phyloP scores from a whole-genome alignment of 1,140 invertebrate species.

The Lepidostoma basale region DNA sequence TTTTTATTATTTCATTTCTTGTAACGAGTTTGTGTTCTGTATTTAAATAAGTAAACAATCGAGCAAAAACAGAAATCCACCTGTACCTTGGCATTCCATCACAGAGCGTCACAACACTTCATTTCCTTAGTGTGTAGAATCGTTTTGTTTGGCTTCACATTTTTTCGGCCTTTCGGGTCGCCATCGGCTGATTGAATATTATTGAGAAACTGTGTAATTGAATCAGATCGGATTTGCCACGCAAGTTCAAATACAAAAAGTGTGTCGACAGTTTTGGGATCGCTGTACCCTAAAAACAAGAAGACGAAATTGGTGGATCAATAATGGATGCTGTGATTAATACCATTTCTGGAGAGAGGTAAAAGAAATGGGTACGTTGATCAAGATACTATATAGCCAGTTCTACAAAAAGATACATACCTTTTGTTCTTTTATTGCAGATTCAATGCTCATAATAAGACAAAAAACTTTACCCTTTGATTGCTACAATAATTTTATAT shows the following conservation, averaged over 20 bases:
- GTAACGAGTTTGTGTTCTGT: neutral
- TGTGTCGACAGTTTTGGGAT: neutral
- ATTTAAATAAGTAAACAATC: neutral
- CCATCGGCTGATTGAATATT: neutral
- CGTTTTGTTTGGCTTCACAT: conserved; percentile 33
- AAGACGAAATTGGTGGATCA: neutral
- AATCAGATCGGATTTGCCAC: conserved; percentile 42
- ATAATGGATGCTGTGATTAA: conserved; percentile 18
- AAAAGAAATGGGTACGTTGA: no score
- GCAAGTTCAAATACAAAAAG: conserved; percentile 20
- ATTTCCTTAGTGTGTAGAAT: conserved; percentile 33
- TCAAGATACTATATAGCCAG: no score
- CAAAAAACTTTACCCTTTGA: no score
- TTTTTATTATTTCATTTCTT: no score
- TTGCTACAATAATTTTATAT: no score
- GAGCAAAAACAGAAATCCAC: neutral
- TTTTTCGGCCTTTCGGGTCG: conserved; percentile 3
- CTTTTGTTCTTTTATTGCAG: no score
- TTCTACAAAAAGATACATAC: no score
- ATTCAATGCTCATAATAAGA: no score
- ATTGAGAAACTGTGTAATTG: conserved; percentile 42
- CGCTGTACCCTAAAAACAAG: conserved; percentile 12
- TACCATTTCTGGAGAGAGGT: no score
- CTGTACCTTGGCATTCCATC: neutral
- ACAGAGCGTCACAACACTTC: neutral